These are phyloP conservation scores for Bubo scandiacus DNA, from an alignment of 2,113 vertebrate species.

Conservation along the genomic window DNA sequence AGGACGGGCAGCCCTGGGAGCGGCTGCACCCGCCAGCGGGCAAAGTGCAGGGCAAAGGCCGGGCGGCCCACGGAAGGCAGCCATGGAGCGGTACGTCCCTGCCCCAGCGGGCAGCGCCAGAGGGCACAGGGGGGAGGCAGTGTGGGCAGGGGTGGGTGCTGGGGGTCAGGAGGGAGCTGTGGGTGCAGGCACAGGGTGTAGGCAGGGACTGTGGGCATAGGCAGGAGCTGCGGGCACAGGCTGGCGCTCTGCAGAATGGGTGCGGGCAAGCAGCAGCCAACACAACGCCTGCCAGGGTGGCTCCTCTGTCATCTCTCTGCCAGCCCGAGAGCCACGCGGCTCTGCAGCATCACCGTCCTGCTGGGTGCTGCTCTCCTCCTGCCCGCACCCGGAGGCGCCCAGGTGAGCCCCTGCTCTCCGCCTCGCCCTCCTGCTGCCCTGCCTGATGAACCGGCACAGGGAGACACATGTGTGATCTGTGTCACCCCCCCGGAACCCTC, in stretches of 20 bases:
- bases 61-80: not conserved
- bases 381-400: rapidly evolving
- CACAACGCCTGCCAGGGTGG: rapidly evolving
- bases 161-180: no score
- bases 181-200: not conserved
- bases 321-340: rapidly evolving
- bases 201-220: not conserved
- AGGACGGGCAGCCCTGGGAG: not conserved
- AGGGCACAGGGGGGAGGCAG: no score
- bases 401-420: not conserved
- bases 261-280: not conserved
- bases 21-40: rapidly evolving
- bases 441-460: rapidly evolving
- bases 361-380: not conserved
- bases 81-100: not conserved
- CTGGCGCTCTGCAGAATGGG: not conserved
- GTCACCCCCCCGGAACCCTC: rapidly evolving
- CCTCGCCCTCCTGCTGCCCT: rapidly evolving
- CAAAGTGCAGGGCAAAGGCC: not conserved
- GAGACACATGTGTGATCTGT: rapidly evolving
- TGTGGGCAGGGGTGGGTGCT: not conserved
- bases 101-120: rapidly evolving
- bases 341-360: not conserved
- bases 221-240: not conserved
- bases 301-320: not conserved